Base-by-base conservation (phyloP, 1,140 invertebrate species). In the Zaprionus lachaisei region DNA sequence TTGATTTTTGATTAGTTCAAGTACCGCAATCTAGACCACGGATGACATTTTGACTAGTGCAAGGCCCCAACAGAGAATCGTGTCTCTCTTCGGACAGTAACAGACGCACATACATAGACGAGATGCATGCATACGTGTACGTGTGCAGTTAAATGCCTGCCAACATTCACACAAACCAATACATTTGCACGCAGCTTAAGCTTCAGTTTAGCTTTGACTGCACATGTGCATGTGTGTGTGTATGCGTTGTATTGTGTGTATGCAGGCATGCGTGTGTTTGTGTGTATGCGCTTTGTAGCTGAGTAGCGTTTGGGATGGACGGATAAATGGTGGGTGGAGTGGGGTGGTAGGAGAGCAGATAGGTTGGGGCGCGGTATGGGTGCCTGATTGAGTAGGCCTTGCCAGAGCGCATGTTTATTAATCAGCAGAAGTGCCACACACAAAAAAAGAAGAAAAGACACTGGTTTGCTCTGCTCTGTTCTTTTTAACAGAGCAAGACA, bases 351-450 rank as follows among this genome's bases (percentile, higher is more conserved):
- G 9, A 9, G 9, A 11, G 9, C 31, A 34, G 31, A 34, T 34
- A 9, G 51, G 72, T 55, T 20, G 49, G 65, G 44, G 70, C 67
- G 66, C 65, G 77, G 26, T 66, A 57, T 66, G 71, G 70, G 62
- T 54, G 70, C 68, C 85, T 83, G 81, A 90, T 90, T 87, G 84
- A 79, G 75, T 81, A 89, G 85, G 84, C 84, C 78, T 80, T 78
- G 78, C 76, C 58, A 89, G 85, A 89, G 85, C 85, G 85, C 85
- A 89, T 89, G 85, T 89, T 89, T 89, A 89, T 91, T 89, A 89
- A 89, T 89, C 81, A 82, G 85, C 71, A 83, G 73, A 77, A 76
- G 73, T 77, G 56, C 67, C 72, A 79, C 72, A 74, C 65, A 77
- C 22, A 70, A 62, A 64, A 38, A 47, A 22, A 17, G 38, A 54